These are phyloP conservation scores for Anarrhichthys ocellatus DNA, from an alignment of 2,113 vertebrate genomes.

Conservation along the genomic window DNA sequence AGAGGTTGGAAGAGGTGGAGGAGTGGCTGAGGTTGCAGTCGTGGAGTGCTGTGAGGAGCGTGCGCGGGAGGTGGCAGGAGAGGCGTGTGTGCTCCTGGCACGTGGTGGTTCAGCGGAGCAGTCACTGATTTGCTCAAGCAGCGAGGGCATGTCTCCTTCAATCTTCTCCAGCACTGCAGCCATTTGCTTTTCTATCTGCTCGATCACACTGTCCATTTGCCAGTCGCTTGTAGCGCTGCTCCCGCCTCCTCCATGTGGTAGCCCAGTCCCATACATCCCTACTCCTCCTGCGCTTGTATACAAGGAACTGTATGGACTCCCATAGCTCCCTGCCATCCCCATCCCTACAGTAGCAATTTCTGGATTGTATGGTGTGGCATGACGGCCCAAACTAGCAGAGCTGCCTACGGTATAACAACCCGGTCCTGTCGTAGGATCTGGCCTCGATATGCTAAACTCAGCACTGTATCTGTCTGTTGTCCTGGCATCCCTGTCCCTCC, in stretches of 20 bases:
- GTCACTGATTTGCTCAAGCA: conserved; percentile 86
- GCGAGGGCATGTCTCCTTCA: conserved; percentile 86
- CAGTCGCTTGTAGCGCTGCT: conserved; percentile 77
- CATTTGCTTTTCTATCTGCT: conserved; percentile 88
- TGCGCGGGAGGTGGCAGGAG: conserved; percentile 71
- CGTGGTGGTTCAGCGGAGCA: conserved; percentile 75
- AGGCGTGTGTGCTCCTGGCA: conserved; percentile 77
- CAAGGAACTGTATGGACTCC: conserved; percentile 74
- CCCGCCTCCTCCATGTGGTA: conserved; percentile 64
- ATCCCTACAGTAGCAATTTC: conserved; percentile 61
- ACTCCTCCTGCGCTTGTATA: conserved; percentile 72
- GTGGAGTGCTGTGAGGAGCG: conserved; percentile 65
- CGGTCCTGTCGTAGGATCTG: conserved; percentile 56
- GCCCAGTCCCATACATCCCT: conserved; percentile 76
- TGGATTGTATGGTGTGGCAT: conserved; percentile 71
- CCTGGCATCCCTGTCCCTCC: conserved; percentile 57
- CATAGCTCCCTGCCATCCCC: conserved; percentile 72
- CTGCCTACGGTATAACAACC: conserved; percentile 70
- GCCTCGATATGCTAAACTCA: conserved; percentile 64
- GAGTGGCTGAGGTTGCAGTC: conserved; percentile 39
- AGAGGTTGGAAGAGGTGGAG: conserved; percentile 76
- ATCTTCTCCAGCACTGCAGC: conserved; percentile 87
- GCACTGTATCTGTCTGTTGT: conserved; percentile 75
- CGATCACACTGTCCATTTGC: conserved; percentile 88
- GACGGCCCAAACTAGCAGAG: conserved; percentile 78